Evolutionary conservation across 1,140 invertebrate species (phyloP).

Genomic region (Andricus grossulariae): DNA sequence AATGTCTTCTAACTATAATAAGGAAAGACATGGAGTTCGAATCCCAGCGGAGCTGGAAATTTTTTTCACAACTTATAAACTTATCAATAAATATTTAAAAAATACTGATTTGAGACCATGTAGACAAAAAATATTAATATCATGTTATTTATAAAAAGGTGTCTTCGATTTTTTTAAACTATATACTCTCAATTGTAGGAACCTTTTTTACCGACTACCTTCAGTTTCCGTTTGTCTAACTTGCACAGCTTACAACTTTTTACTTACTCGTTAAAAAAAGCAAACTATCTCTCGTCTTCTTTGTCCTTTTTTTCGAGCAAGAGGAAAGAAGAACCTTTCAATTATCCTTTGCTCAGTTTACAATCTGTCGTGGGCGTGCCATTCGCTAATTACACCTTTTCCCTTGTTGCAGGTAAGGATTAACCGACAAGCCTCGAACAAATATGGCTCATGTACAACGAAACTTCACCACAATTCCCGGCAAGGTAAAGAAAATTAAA

Average conservation of each 20-base stretch:
- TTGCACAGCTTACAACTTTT: neutral
- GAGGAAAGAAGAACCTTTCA: constrained; percentile 48
- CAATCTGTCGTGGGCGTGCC: constrained; percentile 45
- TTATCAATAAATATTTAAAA: too few relatives aligned
- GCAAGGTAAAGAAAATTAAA: constrained; percentile 6
- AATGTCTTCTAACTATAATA: too few relatives aligned
- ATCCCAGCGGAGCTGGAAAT: too few relatives aligned
- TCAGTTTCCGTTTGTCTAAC: neutral
- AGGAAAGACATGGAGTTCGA: too few relatives aligned
- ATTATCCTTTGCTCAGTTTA: constrained; percentile 47
- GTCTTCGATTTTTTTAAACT: too few relatives aligned
- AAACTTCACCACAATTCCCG: constrained; percentile 3
- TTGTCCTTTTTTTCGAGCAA: neutral
- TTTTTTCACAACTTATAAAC: too few relatives aligned
- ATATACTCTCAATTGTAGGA: neutral
- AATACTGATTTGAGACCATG: too few relatives aligned
- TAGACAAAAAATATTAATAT: too few relatives aligned
- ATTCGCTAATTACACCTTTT: constrained; percentile 55
- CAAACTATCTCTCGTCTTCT: neutral
- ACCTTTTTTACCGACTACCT: neutral
- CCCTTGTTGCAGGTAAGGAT: constrained; percentile 66
- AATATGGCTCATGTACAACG: constrained; percentile 31
- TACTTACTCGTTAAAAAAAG: neutral
- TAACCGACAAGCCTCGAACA: constrained; percentile 40
- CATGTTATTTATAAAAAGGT: too few relatives aligned